Evolutionary conservation across 2,888 invertebrate genomes (phyloP).

Genomic region (Eustalomyia histrio): DNA sequence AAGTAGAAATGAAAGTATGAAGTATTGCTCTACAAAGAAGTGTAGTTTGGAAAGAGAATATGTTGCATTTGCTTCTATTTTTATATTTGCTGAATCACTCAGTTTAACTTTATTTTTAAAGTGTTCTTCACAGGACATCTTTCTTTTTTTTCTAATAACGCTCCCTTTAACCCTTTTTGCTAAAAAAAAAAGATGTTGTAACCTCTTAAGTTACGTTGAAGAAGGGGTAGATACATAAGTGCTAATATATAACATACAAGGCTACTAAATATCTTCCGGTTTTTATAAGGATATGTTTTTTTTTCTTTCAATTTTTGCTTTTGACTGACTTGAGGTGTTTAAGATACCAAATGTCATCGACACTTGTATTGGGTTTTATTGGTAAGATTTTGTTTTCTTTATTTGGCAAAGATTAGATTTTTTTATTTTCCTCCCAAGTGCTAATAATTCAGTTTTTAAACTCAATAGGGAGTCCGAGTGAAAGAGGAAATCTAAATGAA

Average conservation of each 20-base stretch:
- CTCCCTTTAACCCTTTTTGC: not conserved
- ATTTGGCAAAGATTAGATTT: not conserved
- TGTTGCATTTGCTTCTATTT: not conserved
- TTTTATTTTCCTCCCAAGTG: not conserved
- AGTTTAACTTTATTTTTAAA: constrained; percentile 5
- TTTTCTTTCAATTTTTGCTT: constrained; percentile 6
- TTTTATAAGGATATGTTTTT: not conserved
- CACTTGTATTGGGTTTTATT: constrained; percentile 69
- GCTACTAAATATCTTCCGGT: constrained; percentile 6
- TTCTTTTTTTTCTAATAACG: not conserved
- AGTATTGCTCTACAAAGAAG: not conserved
- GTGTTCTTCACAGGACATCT: constrained; percentile 3
- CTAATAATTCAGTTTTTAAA: not conserved
- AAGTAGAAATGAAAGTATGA: not conserved
- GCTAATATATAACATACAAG: not conserved
- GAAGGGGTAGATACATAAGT: not conserved
- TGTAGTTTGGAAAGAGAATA: not conserved
- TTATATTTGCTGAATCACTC: constrained; percentile 3
- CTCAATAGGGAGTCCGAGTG: constrained; percentile 49
- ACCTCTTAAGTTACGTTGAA: not conserved
- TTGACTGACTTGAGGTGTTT: constrained; percentile 20
- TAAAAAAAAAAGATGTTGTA: not conserved
- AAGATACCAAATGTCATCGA: constrained; percentile 71
- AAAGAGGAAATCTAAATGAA: not conserved
- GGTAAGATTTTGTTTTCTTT: not conserved